A percentile compares a stretch with the other conserved stretches of the same genome.
Conservation (phyloP, 2,797 vertebrate species). For the Nannoperca obscura region DNA sequence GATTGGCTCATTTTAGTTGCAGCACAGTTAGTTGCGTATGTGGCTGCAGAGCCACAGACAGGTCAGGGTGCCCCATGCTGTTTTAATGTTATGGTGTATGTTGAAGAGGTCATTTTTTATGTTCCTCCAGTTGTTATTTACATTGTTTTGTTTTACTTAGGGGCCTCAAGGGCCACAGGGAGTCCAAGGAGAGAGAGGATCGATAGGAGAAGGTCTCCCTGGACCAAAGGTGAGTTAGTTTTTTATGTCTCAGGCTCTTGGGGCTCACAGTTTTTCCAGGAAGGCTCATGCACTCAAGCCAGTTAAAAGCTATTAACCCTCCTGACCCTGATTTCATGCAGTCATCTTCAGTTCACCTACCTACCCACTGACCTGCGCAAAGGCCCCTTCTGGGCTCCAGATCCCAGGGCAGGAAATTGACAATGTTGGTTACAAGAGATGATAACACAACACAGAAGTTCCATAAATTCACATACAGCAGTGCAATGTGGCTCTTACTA, state of each 20-base stretch:
- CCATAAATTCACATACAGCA: slow-evolving; percentile 24
- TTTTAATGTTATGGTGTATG: background rate
- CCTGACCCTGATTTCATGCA: slow-evolving; percentile 41
- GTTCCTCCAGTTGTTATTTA: background rate
- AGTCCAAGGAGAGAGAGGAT: slow-evolving; percentile 89
- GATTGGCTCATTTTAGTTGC: background rate
- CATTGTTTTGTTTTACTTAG: slow-evolving; percentile 71
- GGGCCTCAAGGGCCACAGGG: slow-evolving; percentile 92
- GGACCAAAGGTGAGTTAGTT: slow-evolving; percentile 88
- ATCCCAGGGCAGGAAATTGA: slow-evolving; percentile 49
- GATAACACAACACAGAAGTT: slow-evolving; percentile 45
- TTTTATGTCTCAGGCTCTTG: slow-evolving; percentile 29
- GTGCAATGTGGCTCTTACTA: slow-evolving; percentile 37
- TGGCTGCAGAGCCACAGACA: no score
- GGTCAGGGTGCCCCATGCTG: no score
- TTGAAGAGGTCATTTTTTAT: background rate
- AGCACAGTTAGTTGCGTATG: no score
- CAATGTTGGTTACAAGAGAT: slow-evolving; percentile 14
- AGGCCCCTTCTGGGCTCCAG: slow-evolving; percentile 50
- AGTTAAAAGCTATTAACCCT: slow-evolving; percentile 47
- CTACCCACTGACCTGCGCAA: slow-evolving; percentile 5
- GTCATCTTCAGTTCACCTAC: slow-evolving; percentile 25
- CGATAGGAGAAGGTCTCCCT: slow-evolving; percentile 89
- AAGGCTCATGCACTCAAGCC: background rate
- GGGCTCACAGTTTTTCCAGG: slow-evolving; percentile 9